Conservation (phyloP, 1,140 invertebrate genomes). For the Pseudomyrmex sp. region DNA sequence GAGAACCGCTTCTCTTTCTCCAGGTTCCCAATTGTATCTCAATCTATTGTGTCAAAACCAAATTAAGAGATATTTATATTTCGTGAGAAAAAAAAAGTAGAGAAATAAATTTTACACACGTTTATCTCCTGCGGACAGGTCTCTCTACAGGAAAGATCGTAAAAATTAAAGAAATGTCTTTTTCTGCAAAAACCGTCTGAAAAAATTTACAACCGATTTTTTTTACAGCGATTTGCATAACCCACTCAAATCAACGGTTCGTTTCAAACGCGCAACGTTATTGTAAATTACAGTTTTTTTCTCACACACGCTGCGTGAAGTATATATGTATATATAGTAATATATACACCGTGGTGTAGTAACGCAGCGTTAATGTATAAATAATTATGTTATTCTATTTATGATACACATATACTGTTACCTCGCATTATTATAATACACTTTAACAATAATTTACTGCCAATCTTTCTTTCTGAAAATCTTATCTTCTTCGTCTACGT, state of each 20-base stretch:
- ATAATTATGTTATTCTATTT: too few species aligned
- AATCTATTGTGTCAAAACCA: too few species aligned
- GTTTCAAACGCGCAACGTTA: not conserved
- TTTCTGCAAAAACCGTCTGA: not conserved
- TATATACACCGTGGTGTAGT: too few species aligned
- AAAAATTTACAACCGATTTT: not conserved
- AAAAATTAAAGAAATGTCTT: not conserved
- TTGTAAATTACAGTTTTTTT: too few species aligned
- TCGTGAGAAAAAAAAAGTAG: too few species aligned
- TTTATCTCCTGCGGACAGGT: too few species aligned
- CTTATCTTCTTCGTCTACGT: not conserved
- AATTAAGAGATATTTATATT: too few species aligned
- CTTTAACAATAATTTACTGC: not conserved
- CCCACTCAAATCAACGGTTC: not conserved
- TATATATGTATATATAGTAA: too few species aligned
- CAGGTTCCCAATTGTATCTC: too few species aligned
- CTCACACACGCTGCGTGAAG: not conserved
- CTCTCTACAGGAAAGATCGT: not conserved
- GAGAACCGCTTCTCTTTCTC: too few species aligned
- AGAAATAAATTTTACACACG: too few species aligned
- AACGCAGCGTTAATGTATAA: too few species aligned
- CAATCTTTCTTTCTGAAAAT: not conserved
- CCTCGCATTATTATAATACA: not conserved
- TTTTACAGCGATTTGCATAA: constrained; percentile 3
- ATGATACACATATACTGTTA: not conserved